These are phyloP conservation scores for Scartelaos histophorus DNA, from an alignment of 2,113 vertebrate genomes.

Conservation along the genomic window DNA sequence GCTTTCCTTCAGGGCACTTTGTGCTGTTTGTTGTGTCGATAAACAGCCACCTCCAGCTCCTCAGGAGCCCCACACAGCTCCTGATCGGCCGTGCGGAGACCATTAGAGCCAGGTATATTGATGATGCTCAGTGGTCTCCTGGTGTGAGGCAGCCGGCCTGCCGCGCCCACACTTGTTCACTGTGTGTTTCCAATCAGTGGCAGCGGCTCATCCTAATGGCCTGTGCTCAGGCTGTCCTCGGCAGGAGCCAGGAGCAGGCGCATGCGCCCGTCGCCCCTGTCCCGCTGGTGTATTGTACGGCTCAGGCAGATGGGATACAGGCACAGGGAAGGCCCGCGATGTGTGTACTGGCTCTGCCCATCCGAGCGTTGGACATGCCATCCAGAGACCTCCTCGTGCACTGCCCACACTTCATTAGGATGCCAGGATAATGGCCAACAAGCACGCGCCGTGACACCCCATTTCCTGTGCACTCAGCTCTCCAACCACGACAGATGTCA, in stretches of 20 bases:
- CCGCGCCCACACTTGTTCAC: constrained; percentile 62
- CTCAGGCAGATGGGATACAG: constrained; percentile 94
- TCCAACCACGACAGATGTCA: constrained; percentile 99
- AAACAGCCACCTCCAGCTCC: constrained; percentile 54
- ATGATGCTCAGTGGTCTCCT: constrained; percentile 48
- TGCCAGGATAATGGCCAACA: constrained; percentile 99
- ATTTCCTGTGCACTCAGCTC: constrained; percentile 98
- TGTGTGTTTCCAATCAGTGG: constrained; percentile 64
- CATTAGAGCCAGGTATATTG: constrained; percentile 68
- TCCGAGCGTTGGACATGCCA: constrained; percentile 93
- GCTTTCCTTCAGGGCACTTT: constrained; percentile 34
- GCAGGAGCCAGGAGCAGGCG: constrained; percentile 12
- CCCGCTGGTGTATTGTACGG: constrained; percentile 90
- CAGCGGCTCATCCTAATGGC: constrained; percentile 76
- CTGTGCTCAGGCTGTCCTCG: constrained; percentile 45
- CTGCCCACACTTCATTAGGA: constrained; percentile 99
- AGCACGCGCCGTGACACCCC: constrained; percentile 97
- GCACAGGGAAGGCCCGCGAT: constrained; percentile 67
- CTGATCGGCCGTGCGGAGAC: constrained; percentile 49
- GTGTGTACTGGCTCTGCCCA: constrained; percentile 90
- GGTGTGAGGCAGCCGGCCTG: constrained; percentile 42
- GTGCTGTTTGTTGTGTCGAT: constrained; percentile 57
- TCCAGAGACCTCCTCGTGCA: constrained; percentile 89
- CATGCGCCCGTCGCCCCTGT: constrained; percentile 70
- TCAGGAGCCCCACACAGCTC: constrained; percentile 42